Conservation (phyloP, 2,888 invertebrate species). For the Tipula helvola region DNA sequence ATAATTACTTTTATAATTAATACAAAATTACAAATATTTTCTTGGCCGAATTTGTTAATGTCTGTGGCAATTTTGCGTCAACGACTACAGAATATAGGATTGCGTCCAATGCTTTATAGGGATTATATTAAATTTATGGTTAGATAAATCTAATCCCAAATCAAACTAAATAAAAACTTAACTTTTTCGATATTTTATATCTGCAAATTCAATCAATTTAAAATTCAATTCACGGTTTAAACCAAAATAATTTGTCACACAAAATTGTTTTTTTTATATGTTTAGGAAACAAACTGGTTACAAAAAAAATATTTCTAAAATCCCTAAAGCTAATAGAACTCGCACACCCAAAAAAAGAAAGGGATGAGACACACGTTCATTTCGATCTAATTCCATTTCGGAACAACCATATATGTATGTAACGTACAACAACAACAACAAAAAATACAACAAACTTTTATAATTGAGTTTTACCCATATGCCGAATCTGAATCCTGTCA, state of each 20-base stretch:
- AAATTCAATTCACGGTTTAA: neutral
- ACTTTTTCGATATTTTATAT: neutral
- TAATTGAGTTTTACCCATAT: conserved; percentile 4
- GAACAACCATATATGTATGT: neutral
- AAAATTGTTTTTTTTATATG: neutral
- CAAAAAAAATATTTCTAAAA: neutral
- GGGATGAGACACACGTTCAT: neutral
- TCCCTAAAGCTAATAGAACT: neutral
- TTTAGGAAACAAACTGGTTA: neutral
- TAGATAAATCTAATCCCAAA: neutral
- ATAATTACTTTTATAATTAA: too few species aligned
- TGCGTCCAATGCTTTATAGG: neutral
- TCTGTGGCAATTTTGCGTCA: too few species aligned
- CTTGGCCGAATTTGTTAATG: too few species aligned
- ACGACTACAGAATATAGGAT: too few species aligned
- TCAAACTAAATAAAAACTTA: neutral
- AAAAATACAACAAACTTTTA: neutral
- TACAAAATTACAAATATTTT: too few species aligned
- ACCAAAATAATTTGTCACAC: neutral
- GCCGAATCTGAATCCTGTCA: neutral
- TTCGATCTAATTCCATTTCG: neutral
- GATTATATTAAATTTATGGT: neutral
- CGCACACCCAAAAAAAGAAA: neutral
- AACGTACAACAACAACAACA: neutral
- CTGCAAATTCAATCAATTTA: neutral